Evolutionary conservation across 92 coral and sea anemone genomes (phyloP).

Genomic region (Isaurus tuberculatus): DNA sequence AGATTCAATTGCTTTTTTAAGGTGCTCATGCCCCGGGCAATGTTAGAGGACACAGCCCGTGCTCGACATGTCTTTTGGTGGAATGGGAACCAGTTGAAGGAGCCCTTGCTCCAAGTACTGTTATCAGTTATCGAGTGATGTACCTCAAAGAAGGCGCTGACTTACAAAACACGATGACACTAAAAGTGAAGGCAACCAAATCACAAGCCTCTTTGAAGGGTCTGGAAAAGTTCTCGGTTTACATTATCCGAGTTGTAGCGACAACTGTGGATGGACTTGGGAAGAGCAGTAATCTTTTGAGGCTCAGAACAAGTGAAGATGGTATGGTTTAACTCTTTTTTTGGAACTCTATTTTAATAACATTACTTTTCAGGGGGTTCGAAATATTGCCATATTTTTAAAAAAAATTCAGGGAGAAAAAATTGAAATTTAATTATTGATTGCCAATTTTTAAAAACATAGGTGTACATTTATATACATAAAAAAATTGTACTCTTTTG

Average conservation of each 20-base stretch:
- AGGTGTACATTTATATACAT: too few relatives aligned
- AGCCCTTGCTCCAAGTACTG: constrained; percentile 26
- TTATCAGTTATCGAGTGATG: constrained; percentile 64
- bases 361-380: too few relatives aligned
- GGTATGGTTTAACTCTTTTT: constrained; percentile 44
- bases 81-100: constrained; percentile 69
- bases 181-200: constrained; percentile 48
- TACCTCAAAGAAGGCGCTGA: constrained; percentile 51
- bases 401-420: too few relatives aligned
- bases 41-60: constrained; percentile 64
- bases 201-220: constrained; percentile 36
- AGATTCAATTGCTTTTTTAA: neutral
- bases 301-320: constrained; percentile 67
- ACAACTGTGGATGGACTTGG: constrained; percentile 74
- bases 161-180: constrained; percentile 28
- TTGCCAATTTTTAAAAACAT: too few relatives aligned
- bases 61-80: constrained; percentile 78
- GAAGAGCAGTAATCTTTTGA: constrained; percentile 59
- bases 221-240: constrained; percentile 65
- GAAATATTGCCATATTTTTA: too few relatives aligned
- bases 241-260: constrained; percentile 67
- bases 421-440: too few relatives aligned
- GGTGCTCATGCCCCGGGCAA: constrained; percentile 75
- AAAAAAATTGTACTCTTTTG: too few relatives aligned
- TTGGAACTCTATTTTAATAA: neutral